These are phyloP conservation scores for Drosophila insularis DNA, from an alignment of 1,140 invertebrate genomes.

Conservation along the genomic window DNA sequence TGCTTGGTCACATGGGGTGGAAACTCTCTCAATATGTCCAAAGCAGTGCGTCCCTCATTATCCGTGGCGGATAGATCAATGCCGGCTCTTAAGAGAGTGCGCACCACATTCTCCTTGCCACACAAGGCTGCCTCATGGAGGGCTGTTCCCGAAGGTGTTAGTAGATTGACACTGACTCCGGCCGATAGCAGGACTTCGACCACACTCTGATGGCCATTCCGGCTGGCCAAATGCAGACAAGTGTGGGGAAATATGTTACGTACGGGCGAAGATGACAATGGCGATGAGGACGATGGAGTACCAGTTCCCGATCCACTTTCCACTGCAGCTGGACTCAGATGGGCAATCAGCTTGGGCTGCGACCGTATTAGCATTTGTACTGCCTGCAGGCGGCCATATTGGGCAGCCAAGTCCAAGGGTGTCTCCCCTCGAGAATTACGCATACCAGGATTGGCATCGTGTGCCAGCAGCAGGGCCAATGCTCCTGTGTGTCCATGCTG, in stretches of 20 bases:
- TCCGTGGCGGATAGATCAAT: slow-evolving; percentile 92
- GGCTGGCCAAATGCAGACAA: slow-evolving; percentile 95
- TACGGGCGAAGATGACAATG: slow-evolving; percentile 61
- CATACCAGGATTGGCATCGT: slow-evolving; percentile 94
- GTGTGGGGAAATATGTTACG: slow-evolving; percentile 88
- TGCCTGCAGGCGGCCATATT: slow-evolving; percentile 93
- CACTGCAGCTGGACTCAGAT: slow-evolving; percentile 84
- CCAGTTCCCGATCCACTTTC: slow-evolving; percentile 29
- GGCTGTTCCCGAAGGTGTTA: slow-evolving; percentile 94
- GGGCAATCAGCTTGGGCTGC: slow-evolving; percentile 90
- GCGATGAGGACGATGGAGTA: slow-evolving; percentile 64
- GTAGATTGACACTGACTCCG: slow-evolving; percentile 94
- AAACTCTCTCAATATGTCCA: slow-evolving; percentile 93
- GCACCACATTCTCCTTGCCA: slow-evolving; percentile 95
- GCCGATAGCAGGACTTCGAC: slow-evolving; percentile 91
- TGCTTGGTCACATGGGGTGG: slow-evolving; percentile 93
- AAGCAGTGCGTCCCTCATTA: slow-evolving; percentile 90
- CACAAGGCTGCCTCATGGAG: slow-evolving; percentile 97
- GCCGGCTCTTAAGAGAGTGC: slow-evolving; percentile 90
- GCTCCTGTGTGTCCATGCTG: slow-evolving; percentile 96
- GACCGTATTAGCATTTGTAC: slow-evolving; percentile 92
- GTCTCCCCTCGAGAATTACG: slow-evolving; percentile 95
- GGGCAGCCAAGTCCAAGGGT: slow-evolving; percentile 95
- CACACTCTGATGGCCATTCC: slow-evolving; percentile 93
- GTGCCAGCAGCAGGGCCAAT: slow-evolving; percentile 92